These are phyloP conservation scores for Sapajus apella DNA, from an alignment of 2,113 vertebrate genomes.

Conservation along the genomic window DNA sequence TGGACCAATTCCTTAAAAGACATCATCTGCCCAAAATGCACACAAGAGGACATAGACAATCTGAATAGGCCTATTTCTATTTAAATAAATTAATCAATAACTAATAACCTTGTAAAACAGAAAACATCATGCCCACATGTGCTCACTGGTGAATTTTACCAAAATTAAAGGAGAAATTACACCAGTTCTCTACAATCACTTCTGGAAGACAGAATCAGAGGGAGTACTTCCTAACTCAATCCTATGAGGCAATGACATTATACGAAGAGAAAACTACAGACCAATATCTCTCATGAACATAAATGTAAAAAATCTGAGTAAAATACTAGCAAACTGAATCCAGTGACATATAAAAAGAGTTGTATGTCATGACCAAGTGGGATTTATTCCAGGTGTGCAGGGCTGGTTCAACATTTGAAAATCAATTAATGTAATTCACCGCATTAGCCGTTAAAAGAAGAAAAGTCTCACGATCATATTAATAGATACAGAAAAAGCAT, in stretches of 20 bases:
- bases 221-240: background rate
- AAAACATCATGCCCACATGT: background rate
- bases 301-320: background rate
- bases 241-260: background rate
- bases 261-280: background rate
- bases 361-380: background rate
- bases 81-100: background rate
- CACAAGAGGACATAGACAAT: background rate
- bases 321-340: background rate
- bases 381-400: background rate
- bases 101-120: background rate
- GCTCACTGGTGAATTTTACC: background rate
- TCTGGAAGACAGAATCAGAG: background rate
- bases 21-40: background rate
- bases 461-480: background rate
- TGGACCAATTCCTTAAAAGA: background rate
- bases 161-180: background rate
- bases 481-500: background rate
- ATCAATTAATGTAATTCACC: background rate
- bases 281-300: background rate
- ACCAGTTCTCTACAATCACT: background rate
- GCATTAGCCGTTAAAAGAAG: background rate
- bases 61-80: background rate
- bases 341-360: background rate
- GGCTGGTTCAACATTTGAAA: background rate